Evolutionary conservation across 1,140 invertebrate species (phyloP).

Genomic region (Drosophila setifemur): DNA sequence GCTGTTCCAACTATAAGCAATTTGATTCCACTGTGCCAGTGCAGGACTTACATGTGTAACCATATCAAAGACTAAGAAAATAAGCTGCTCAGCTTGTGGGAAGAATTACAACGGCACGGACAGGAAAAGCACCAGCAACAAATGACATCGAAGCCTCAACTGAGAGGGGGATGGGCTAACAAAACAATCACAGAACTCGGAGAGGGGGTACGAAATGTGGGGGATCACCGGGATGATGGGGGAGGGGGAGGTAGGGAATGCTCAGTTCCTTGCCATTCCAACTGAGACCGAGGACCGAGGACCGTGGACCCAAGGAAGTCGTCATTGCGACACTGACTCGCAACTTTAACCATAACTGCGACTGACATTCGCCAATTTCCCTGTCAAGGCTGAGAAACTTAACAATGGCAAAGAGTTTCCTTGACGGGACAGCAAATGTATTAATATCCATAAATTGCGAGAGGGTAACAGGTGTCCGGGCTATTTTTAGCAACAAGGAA

Average conservation of each 20-base stretch:
- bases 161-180: not conserved
- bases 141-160: slow-evolving; percentile 26
- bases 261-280: too few relatives aligned
- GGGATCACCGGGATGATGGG: not conserved
- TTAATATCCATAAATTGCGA: not conserved
- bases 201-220: not conserved
- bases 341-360: not conserved
- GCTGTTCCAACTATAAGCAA: not conserved
- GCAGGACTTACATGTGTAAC: slow-evolving; percentile 20
- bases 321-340: not conserved
- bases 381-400: slow-evolving; percentile 2
- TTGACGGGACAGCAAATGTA: not conserved
- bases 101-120: slow-evolving; percentile 9
- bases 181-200: too few relatives aligned
- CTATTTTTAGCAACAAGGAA: too few relatives aligned
- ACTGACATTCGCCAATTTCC: slow-evolving; percentile 25
- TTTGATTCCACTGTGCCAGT: not conserved
- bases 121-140: not conserved
- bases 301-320: not conserved
- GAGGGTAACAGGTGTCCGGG: too few relatives aligned
- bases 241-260: too few relatives aligned
- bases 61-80: slow-evolving; percentile 33
- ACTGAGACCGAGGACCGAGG: not conserved
- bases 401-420: slow-evolving; percentile 6
- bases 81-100: slow-evolving; percentile 32